Base-by-base conservation (phyloP, 2,888 invertebrate genomes). In the Caprella mutica region DNA sequence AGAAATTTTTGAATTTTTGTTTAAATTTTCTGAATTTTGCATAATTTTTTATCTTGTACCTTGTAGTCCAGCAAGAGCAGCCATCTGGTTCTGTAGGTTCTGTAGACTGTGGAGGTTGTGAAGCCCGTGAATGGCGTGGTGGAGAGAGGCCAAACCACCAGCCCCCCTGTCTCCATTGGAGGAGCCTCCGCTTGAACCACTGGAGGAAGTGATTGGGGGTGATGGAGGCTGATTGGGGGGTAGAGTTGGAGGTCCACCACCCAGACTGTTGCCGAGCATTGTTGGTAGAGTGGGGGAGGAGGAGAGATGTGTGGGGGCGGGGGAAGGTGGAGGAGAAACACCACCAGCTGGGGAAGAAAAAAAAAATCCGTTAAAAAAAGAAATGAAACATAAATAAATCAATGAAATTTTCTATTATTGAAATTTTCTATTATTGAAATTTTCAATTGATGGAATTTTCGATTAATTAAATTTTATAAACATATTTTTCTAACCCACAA, bases 21-120 rank as follows among this genome's bases (percentile, higher is more conserved):
- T n/a, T n/a, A n/a, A n/a, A n/a, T n/a, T n/a, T n/a, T n/a, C n/a
- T n/a, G n/a, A n/a, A n/a, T n/a, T n/a, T n/a, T n/a, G n/a, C n/a
- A n/a, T n/a, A n/a, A n/a, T n/a, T n/a, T n/a, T n/a, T n/a, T n/a
- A n/a, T n/a, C n/a, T n/a, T n/a, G n/a, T n/a, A n/a, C 62, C 59
- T 23, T 62, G 62, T n/a, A 59, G 54, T 3, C 63, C 57, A 14
- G 59, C 63, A 33, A 63, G 52, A 12, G 63, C 63, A 3, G 63
- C 63, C 63, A 63, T 63, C 52, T 63, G 63, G 14, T 59, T 59
- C 55, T 63, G 63, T 9, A 63, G 57, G 46, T 54, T 59, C 56
- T 63, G 62, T 26, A 63, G 52, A 21, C 55, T 63, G 55, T 63
- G 63, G 29, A 63, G 59, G 48, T 59, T 63, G 55, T 63, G 63